A percentile compares a stretch with the other conserved stretches of the same genome.
These are phyloP conservation scores for Tipula helvola DNA, from an alignment of 2,888 invertebrate genomes.

Conservation along the genomic window DNA sequence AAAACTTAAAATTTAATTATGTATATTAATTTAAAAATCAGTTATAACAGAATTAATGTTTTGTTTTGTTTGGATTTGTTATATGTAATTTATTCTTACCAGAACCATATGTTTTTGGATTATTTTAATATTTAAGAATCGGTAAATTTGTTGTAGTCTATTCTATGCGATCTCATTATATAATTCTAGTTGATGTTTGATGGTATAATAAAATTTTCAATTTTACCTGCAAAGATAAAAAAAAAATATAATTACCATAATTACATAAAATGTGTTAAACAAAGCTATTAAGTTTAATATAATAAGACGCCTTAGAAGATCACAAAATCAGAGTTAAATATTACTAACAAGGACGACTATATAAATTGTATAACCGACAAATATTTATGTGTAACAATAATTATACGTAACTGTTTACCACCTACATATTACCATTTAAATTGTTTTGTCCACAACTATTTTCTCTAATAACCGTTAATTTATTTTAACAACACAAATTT, in stretches of 20 bases:
- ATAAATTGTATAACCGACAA: not conserved
- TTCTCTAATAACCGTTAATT: not conserved
- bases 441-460: not conserved
- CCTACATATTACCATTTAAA: not conserved
- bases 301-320: not conserved
- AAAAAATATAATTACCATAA: not conserved
- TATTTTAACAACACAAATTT: not conserved
- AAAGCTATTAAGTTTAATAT: not conserved
- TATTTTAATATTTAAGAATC: not conserved
- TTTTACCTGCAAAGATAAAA: not conserved
- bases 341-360: not conserved
- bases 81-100: not conserved
- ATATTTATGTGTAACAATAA: not conserved
- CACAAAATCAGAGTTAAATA: not conserved
- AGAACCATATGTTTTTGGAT: not conserved
- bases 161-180: not conserved
- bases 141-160: not conserved
- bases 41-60: not conserved
- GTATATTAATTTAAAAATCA: not conserved
- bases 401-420: not conserved
- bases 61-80: not conserved
- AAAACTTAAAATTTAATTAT: not conserved
- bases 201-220: not conserved
- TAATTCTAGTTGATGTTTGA: not conserved
- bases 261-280: not conserved